Percentiles rank a stretch among this genome's conserved stretches.
Evolutionary conservation across 1,140 invertebrate species (phyloP).

Genomic region (Diorhabda carinulata): DNA sequence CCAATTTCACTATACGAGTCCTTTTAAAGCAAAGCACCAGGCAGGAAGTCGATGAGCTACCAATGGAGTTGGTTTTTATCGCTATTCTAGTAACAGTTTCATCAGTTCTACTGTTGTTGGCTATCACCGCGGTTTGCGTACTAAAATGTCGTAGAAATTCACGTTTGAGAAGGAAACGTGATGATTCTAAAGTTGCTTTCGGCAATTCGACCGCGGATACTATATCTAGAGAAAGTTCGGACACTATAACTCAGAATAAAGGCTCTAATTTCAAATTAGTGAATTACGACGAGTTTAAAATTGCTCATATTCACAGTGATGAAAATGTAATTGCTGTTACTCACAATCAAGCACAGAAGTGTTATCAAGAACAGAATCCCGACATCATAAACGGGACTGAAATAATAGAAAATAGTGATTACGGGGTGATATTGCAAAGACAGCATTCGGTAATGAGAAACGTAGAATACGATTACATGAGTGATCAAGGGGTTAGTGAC

Average conservation of each 20-base stretch:
- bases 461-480: background rate
- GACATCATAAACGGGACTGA: slow-evolving; percentile 72
- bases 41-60: slow-evolving; percentile 49
- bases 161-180: slow-evolving; percentile 24
- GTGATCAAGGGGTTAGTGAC: background rate
- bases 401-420: slow-evolving; percentile 59
- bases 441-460: slow-evolving; percentile 15
- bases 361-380: slow-evolving; percentile 67
- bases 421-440: slow-evolving; percentile 45
- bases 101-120: slow-evolving; percentile 53
- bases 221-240: slow-evolving; percentile 22
- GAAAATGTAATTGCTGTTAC: slow-evolving; percentile 3
- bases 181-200: slow-evolving; percentile 26
- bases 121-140: slow-evolving; percentile 58
- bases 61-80: slow-evolving; percentile 63
- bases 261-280: slow-evolving; percentile 11
- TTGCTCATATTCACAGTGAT: background rate
- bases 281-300: slow-evolving; percentile 19
- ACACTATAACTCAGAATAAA: slow-evolving; percentile 17
- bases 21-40: slow-evolving; percentile 63
- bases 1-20: slow-evolving; percentile 73
- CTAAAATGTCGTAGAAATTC: slow-evolving; percentile 55
- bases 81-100: slow-evolving; percentile 59
- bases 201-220: slow-evolving; percentile 25
- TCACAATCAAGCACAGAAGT: slow-evolving; percentile 43